Evolutionary conservation across 2,888 invertebrate genomes (phyloP), one percentile per base, ranked within the genome.

Genomic region (Hirtodrosophila alboralis): DNA sequence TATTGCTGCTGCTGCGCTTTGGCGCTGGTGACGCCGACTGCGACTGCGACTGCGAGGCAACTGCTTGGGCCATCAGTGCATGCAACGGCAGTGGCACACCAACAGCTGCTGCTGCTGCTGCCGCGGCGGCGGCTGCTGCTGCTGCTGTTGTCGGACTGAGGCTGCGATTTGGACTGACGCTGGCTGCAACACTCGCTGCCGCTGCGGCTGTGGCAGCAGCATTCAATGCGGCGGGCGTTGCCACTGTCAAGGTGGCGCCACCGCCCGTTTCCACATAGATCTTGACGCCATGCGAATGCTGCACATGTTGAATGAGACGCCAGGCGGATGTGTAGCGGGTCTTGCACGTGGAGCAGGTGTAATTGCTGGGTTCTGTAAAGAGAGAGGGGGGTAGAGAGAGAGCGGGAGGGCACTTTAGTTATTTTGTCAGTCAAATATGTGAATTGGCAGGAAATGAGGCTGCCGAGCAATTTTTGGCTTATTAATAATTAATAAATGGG

Each of bases 311-410:
- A 31, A 98, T 93, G 62, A 98, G 92, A 56, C 95, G 93, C 98
- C 98, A 98, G 5, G 98, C 98, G n/a, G 97, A 97, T 80, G 95
- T 95, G 79, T 96, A 94, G 43, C 96, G 94, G 68, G 96, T 95
- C 88, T 97, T 97, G 92, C 98, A 98, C 75, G 97, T 97, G 38
- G 95, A 96, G 89, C 98, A 98, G 74, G 97, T 95, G 91, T 97
- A 96, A 92, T 96, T 96, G 91, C 95, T 95, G 72, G 98, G 98
- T 92, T 98, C 98, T 97, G 95, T 9, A 84, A 78, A 64, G 64
- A 67, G 68, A 61, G 64, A 47, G 5, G 23, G 18, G 18, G 5
- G 9, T 7, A 49, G 10, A n/a, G 28, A 27, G 43, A 7, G 23
- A n/a, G 9, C 9, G 34, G n/a, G 33, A 12, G 37, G 4, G 34